Conservation (phyloP, 2,888 invertebrate genomes). For the Catocala fraxini region DNA sequence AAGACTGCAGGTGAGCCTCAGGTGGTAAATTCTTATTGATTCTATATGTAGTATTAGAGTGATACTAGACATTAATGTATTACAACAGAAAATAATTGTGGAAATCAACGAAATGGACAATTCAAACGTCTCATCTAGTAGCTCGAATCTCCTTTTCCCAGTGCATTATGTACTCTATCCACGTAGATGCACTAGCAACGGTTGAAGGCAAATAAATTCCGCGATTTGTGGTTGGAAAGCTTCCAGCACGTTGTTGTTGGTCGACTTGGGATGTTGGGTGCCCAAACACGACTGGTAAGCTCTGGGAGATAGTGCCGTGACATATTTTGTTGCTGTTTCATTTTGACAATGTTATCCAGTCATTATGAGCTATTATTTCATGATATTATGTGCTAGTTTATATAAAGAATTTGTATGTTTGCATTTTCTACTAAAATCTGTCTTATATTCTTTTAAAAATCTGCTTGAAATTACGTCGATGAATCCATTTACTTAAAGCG, state of each 20-base stretch:
- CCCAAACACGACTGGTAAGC: constrained; percentile 53
- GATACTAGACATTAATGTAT: no score
- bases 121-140: constrained; percentile 42
- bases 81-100: no score
- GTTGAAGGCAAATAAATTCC: constrained; percentile 84
- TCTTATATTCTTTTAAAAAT: no score
- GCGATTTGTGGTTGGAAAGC: constrained; percentile 84
- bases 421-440: no score
- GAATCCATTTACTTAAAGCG: no score
- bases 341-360: constrained; percentile 27
- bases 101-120: no score
- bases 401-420: no score
- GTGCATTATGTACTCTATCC: constrained; percentile 75
- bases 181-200: constrained; percentile 80
- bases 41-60: no score
- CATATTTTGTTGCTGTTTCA: constrained; percentile 47
- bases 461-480: no score
- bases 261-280: constrained; percentile 58
- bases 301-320: constrained; percentile 42
- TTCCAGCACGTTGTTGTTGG: constrained; percentile 79
- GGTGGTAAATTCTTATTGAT: no score
- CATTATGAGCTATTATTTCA: constrained; percentile 16
- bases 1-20: no score
- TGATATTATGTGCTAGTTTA: no score
- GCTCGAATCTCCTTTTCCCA: constrained; percentile 31